Evolutionary conservation across 2,888 invertebrate species (phyloP).

Genomic region (Dione vanillae): DNA sequence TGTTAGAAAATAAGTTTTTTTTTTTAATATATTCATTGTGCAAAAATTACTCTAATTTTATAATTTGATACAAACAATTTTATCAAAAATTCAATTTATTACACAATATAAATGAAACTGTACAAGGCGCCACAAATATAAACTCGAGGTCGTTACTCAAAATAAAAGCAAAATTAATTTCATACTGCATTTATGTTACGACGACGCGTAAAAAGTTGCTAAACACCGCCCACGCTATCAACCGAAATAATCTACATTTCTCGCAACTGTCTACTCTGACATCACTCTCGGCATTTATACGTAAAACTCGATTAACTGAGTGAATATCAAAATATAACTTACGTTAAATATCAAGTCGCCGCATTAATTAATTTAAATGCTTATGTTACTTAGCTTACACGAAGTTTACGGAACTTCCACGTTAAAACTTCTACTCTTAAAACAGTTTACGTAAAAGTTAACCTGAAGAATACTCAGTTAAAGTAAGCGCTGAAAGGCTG

Average conservation of each 20-base stretch:
- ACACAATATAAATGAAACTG: constrained; percentile 25
- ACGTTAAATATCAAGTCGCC: not conserved
- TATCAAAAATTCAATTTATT: constrained; percentile 8
- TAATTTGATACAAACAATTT: too few relatives aligned
- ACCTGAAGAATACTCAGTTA: constrained; percentile 25
- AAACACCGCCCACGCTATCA: constrained; percentile 58
- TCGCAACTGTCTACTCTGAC: constrained; percentile 42
- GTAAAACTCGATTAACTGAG: constrained; percentile 19
- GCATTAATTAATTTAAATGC: constrained; percentile 7
- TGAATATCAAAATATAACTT: not conserved
- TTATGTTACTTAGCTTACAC: constrained; percentile 9
- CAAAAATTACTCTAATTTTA: not conserved
- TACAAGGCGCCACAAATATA: constrained; percentile 39
- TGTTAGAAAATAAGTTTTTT: too few relatives aligned
- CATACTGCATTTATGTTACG: constrained; percentile 64
- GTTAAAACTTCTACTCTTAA: constrained; percentile 46
- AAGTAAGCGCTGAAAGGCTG: constrained; percentile 16
- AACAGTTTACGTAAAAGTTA: constrained; percentile 45
- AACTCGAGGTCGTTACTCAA: constrained; percentile 58
- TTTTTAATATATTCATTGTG: too few relatives aligned
- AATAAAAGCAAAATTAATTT: constrained; percentile 63
- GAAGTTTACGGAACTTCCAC: constrained; percentile 46
- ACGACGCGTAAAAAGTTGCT: constrained; percentile 55
- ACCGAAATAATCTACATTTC: constrained; percentile 63
- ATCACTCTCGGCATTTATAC: constrained; percentile 31